A percentile compares a stretch with the other conserved stretches of the same genome.
Conservation (phyloP, 2,888 invertebrate species). For the Odontocolon sp. region DNA sequence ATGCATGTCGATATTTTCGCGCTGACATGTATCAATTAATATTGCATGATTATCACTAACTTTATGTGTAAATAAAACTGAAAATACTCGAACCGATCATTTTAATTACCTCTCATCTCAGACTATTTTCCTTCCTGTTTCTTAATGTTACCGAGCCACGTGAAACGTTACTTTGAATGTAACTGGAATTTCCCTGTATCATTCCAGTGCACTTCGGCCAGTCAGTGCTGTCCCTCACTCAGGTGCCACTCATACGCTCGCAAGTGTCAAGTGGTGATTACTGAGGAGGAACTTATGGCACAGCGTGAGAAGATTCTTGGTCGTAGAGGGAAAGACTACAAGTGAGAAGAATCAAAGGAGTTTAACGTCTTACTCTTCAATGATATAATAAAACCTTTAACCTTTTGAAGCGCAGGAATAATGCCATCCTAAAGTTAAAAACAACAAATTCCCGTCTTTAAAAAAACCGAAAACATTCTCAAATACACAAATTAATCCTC, state of each 20-base stretch:
- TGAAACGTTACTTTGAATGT: neutral
- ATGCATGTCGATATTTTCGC: neutral
- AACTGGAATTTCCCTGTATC: neutral
- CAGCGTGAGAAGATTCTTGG: slow-evolving; percentile 73
- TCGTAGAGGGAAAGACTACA: slow-evolving; percentile 66
- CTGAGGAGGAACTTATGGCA: slow-evolving; percentile 69
- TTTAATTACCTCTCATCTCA: neutral
- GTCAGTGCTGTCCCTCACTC: slow-evolving; percentile 65
- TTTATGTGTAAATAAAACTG: neutral
- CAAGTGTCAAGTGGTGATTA: slow-evolving; percentile 77
- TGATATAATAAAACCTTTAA: no score
- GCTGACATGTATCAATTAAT: neutral
- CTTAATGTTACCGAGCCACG: neutral
- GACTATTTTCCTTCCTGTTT: neutral
- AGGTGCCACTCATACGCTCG: slow-evolving; percentile 72
- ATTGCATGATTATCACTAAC: neutral
- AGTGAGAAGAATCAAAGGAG: neutral
- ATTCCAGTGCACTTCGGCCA: slow-evolving; percentile 67
- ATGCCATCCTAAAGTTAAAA: no score
- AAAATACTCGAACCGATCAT: neutral
- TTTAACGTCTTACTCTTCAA: no score
- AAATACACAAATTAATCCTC: no score
- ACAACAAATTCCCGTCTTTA: no score
- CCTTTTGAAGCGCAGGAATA: no score
- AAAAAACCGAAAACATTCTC: no score